These are phyloP conservation scores for Nemoura dubitans DNA, from an alignment of 2,888 invertebrate genomes.

Conservation along the genomic window DNA sequence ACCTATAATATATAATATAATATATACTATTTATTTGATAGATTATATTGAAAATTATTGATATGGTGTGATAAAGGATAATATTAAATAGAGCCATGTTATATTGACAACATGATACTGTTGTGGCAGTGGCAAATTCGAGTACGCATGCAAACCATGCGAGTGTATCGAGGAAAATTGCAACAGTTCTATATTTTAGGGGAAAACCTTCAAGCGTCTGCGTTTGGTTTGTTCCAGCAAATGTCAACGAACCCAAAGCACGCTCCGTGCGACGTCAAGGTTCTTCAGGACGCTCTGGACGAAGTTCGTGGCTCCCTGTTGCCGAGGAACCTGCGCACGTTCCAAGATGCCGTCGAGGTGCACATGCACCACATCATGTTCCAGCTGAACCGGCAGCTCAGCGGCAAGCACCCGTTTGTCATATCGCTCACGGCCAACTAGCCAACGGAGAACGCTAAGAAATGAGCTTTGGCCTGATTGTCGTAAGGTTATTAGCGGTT, in stretches of 20 bases:
- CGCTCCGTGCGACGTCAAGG: constrained; percentile 90
- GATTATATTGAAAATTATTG: too few species aligned
- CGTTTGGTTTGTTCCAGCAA: constrained; percentile 56
- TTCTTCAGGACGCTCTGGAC: constrained; percentile 89
- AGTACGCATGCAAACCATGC: too few species aligned
- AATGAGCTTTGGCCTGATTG: not conserved
- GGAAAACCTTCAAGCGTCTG: too few species aligned
- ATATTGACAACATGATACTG: too few species aligned
- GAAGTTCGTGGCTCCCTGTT: constrained; percentile 85
- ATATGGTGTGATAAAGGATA: too few species aligned
- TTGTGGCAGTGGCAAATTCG: too few species aligned
- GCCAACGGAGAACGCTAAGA: not conserved
- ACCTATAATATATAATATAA: too few species aligned
- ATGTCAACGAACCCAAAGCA: constrained; percentile 80
- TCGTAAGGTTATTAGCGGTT: too few species aligned
- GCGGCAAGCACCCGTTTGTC: constrained; percentile 30
- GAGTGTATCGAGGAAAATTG: too few species aligned
- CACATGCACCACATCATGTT: constrained; percentile 87
- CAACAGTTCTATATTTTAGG: too few species aligned
- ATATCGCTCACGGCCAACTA: not conserved
- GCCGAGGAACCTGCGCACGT: constrained; percentile 77
- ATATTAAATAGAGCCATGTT: too few species aligned
- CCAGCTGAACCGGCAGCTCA: constrained; percentile 38
- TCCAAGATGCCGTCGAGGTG: constrained; percentile 89
- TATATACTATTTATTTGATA: too few species aligned